These are phyloP conservation scores for Imbricaverruca yamaguchii DNA, from an alignment of 2,888 invertebrate species.

Conservation along the genomic window DNA sequence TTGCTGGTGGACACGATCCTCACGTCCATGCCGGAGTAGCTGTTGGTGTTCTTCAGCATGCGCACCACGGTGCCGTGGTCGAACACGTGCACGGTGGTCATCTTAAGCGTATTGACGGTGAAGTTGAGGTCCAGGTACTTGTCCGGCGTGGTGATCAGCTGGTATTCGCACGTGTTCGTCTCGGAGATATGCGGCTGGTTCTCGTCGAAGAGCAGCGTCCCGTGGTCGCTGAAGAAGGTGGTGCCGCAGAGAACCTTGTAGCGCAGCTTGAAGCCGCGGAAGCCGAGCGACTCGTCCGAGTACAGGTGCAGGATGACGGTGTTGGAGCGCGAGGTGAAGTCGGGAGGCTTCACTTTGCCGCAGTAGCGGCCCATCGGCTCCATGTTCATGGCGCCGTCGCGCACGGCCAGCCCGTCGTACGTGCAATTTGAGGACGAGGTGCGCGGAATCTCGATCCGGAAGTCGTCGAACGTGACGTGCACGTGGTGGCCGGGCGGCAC, in stretches of 20 bases:
- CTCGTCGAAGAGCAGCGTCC: slow-evolving; percentile 1
- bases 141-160: slow-evolving; percentile 3
- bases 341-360: slow-evolving; percentile 13
- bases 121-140: slow-evolving; percentile 21
- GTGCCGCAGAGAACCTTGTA: not conserved
- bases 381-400: not conserved
- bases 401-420: slow-evolving; percentile 20
- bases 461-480: slow-evolving; percentile 10
- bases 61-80: slow-evolving; percentile 6
- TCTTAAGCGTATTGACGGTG: not conserved
- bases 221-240: slow-evolving; percentile 22
- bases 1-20: slow-evolving; percentile 2
- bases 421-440: slow-evolving; percentile 20
- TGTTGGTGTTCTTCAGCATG: not conserved
- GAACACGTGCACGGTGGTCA: not conserved
- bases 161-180: slow-evolving; percentile 14
- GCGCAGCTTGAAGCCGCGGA: slow-evolving; percentile 19
- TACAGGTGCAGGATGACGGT: not conserved
- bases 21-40: slow-evolving; percentile 12
- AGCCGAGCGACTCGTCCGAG: slow-evolving; percentile 22
- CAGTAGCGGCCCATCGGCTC: slow-evolving; percentile 22
- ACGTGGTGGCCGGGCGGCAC: not conserved
- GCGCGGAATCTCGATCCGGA: slow-evolving; percentile 20
- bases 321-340: slow-evolving; percentile 17
- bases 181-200: not conserved